phyloP scores from a whole-genome alignment of 2,113 vertebrate species.

The Coracopsis vasa region DNA sequence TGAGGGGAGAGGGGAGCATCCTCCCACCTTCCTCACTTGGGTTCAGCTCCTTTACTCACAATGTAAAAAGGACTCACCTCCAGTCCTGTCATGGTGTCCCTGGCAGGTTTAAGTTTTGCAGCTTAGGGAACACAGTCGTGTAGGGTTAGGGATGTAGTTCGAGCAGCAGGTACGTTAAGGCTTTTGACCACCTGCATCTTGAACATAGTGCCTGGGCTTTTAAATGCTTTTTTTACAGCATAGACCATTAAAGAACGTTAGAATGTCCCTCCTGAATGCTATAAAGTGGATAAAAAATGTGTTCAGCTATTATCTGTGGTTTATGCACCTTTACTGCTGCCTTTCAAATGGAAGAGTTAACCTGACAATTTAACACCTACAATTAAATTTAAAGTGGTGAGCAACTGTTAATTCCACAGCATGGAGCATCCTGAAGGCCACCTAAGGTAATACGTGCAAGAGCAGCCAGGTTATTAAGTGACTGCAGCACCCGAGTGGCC shows the following conservation, averaged over 20 bases:
- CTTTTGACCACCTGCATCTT: background rate
- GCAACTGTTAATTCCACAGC: background rate
- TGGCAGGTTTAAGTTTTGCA: background rate
- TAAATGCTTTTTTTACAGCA: background rate
- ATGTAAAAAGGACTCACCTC: background rate
- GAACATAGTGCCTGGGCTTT: background rate
- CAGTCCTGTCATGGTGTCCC: too few relatives aligned
- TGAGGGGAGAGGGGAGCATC: accelerated
- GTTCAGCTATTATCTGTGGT: background rate
- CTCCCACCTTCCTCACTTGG: accelerated
- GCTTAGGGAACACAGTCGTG: accelerated
- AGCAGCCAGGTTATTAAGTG: background rate
- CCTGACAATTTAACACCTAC: background rate
- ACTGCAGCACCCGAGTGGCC: accelerated
- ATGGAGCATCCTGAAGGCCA: background rate
- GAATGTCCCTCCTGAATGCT: background rate
- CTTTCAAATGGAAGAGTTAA: background rate
- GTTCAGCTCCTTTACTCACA: background rate
- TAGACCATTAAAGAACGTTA: background rate
- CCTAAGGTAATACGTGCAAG: background rate
- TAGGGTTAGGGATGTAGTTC: accelerated
- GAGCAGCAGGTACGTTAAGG: background rate
- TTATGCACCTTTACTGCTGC: background rate
- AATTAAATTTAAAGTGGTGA: background rate
- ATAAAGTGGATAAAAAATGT: background rate